These are phyloP conservation scores for Toxotes chatareus DNA, from an alignment of 2,113 vertebrate genomes.

Conservation along the genomic window DNA sequence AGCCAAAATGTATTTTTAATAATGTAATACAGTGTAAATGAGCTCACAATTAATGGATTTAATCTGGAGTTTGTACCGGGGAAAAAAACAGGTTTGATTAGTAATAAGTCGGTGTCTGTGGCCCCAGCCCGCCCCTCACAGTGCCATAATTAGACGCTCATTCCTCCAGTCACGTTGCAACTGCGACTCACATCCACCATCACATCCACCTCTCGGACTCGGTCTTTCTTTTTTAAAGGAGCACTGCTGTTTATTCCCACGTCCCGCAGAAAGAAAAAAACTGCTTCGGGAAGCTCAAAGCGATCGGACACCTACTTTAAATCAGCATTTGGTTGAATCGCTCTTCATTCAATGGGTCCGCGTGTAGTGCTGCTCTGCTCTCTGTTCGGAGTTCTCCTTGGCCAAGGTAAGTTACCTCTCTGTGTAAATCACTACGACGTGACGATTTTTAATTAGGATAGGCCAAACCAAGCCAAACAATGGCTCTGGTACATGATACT, in stretches of 20 bases:
- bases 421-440: not conserved
- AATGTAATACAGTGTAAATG: not conserved
- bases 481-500: rapidly evolving
- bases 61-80: not conserved
- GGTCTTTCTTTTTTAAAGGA: not conserved
- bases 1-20: too few relatives aligned
- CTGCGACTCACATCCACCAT: conserved; percentile 58
- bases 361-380: conserved; percentile 71
- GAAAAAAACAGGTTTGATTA: conserved; percentile 26
- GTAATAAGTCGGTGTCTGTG: conserved; percentile 48
- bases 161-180: conserved; percentile 63
- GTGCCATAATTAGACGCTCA: conserved; percentile 72
- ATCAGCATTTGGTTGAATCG: not conserved
- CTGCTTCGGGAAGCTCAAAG: not conserved
- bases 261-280: not conserved
- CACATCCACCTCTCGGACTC: conserved; percentile 55
- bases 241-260: conserved; percentile 29
- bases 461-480: not conserved
- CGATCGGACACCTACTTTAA: not conserved
- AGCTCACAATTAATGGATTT: not conserved
- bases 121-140: conserved; percentile 72
- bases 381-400: conserved; percentile 74
- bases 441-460: not conserved
- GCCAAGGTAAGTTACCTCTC: conserved; percentile 81
- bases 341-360: conserved; percentile 73